phyloP scores from a whole-genome alignment of 1,140 invertebrate species.

The Pogonomyrmex californicus region DNA sequence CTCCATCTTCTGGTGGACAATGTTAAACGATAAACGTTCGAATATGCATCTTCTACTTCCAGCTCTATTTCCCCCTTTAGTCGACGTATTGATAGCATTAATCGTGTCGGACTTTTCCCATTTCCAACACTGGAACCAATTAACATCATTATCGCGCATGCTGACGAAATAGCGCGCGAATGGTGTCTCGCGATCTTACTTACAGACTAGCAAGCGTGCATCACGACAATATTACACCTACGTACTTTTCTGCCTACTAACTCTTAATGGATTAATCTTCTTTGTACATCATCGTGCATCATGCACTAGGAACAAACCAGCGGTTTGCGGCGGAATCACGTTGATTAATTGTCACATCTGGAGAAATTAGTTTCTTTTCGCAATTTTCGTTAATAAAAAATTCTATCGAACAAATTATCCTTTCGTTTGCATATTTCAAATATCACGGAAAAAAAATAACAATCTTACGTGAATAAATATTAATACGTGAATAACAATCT shows the following conservation, averaged over 20 bases:
- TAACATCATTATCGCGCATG: slow-evolving; percentile 44
- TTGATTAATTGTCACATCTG: slow-evolving; percentile 31
- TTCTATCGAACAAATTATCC: neutral
- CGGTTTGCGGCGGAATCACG: slow-evolving; percentile 33
- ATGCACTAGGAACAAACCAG: slow-evolving; percentile 76
- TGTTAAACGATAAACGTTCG: neutral
- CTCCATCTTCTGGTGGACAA: neutral
- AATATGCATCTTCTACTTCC: slow-evolving; percentile 21
- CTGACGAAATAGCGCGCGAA: slow-evolving; percentile 19
- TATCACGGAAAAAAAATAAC: neutral
- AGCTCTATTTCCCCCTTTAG: neutral
- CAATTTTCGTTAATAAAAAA: neutral
- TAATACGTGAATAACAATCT: neutral
- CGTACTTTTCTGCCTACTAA: slow-evolving; percentile 64
- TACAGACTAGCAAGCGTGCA: slow-evolving; percentile 73
- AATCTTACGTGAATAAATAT: neutral
- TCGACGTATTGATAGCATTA: slow-evolving; percentile 1
- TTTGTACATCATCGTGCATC: slow-evolving; percentile 74
- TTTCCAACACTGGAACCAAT: slow-evolving; percentile 43
- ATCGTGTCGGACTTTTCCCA: neutral
- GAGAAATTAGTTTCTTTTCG: neutral
- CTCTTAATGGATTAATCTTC: slow-evolving; percentile 66
- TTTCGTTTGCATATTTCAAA: neutral
- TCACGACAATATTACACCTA: slow-evolving; percentile 69
- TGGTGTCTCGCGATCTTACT: slow-evolving; percentile 51